A percentile compares a stretch with the other conserved stretches of the same genome.
phyloP scores from a whole-genome alignment of 2,888 invertebrate species.

The Hyposoter didymator region DNA sequence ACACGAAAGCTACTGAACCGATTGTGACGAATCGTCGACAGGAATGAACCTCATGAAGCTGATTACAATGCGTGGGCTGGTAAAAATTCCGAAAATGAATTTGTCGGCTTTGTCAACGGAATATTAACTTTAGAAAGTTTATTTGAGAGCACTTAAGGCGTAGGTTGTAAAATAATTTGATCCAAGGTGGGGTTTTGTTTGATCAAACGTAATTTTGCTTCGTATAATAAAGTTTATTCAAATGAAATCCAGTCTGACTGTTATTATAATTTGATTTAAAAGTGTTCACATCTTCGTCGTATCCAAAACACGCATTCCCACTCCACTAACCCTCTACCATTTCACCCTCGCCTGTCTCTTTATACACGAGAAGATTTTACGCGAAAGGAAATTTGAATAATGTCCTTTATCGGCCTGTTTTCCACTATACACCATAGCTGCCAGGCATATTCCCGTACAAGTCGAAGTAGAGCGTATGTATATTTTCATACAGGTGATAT shows the following conservation, averaged over 20 bases:
- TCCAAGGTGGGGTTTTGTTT: background rate
- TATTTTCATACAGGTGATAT: constrained; percentile 66
- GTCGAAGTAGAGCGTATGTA: constrained; percentile 73
- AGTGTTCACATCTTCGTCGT: constrained; percentile 32
- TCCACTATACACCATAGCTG: constrained; percentile 54
- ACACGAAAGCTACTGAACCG: no score
- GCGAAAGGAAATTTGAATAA: constrained; percentile 81
- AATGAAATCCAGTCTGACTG: constrained; percentile 21
- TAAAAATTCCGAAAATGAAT: no score
- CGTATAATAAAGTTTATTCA: constrained; percentile 14
- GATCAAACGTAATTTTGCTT: constrained; percentile 1
- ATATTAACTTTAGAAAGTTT: background rate
- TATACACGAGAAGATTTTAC: constrained; percentile 73
- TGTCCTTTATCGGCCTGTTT: constrained; percentile 80
- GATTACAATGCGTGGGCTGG: no score
- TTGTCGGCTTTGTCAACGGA: no score
- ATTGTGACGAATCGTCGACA: no score
- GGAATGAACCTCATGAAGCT: background rate
- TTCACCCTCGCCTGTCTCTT: constrained; percentile 57
- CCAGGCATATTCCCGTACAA: constrained; percentile 69
- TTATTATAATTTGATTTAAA: constrained; percentile 34
- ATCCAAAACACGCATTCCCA: constrained; percentile 48
- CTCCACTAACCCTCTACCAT: constrained; percentile 42
- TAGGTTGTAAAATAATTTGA: background rate
- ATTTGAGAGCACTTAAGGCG: background rate